Conservation (phyloP, 2,797 vertebrate species). For the Otus scops region DNA sequence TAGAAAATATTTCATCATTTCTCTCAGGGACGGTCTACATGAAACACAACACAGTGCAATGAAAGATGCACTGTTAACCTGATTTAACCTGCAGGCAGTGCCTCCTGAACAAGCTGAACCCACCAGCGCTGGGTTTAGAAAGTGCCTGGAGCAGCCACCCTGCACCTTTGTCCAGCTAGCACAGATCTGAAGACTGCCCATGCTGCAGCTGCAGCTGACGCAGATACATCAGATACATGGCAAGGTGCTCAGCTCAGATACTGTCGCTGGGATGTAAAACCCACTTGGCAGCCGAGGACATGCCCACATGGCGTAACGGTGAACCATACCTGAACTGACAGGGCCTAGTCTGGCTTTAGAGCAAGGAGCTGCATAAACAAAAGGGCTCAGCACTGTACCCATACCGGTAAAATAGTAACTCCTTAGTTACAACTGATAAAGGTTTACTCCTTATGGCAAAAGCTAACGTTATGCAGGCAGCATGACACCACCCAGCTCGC, state of each 20-base stretch:
- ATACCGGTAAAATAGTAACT: accelerated
- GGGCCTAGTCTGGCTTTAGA: background rate
- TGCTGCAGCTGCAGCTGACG: background rate
- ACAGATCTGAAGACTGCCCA: background rate
- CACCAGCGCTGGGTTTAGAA: accelerated
- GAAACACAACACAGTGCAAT: background rate
- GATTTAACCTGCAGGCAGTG: background rate
- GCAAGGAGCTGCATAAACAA: background rate
- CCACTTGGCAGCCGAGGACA: background rate
- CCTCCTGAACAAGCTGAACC: background rate
- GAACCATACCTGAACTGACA: accelerated
- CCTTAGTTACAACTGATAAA: background rate
- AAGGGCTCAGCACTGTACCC: accelerated
- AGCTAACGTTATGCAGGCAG: background rate
- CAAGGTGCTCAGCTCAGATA: background rate
- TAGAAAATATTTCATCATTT: background rate
- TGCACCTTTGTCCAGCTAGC: background rate
- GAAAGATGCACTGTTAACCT: background rate
- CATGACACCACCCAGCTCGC: background rate
- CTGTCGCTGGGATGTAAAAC: background rate
- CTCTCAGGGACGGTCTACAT: background rate
- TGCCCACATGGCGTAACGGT: accelerated
- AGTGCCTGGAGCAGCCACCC: background rate
- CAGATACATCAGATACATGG: accelerated
- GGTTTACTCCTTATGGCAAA: background rate